Percentiles rank a stretch among this genome's conserved stretches.
These are phyloP conservation scores for Cantharis lateralis DNA, from an alignment of 2,888 invertebrate species.

Conservation along the genomic window DNA sequence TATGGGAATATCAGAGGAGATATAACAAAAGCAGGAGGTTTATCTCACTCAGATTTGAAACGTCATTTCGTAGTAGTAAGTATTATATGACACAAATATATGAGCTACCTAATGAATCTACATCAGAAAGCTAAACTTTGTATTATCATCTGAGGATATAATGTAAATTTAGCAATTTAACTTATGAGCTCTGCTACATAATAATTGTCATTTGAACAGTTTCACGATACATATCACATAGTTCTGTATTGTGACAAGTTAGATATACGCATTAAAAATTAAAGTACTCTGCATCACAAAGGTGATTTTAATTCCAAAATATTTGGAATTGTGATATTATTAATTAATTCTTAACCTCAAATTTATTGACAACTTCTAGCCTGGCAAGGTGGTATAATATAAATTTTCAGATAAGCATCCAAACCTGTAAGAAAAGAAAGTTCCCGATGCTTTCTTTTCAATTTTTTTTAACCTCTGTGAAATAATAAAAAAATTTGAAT, in stretches of 20 bases:
- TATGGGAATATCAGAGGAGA: background rate
- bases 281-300: background rate
- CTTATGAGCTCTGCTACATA: constrained; percentile 9
- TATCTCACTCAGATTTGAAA: background rate
- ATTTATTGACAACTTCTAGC: background rate
- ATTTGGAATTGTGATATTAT: background rate
- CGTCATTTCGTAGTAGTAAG: background rate
- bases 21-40: background rate
- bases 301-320: background rate
- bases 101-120: background rate
- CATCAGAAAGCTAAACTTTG: background rate
- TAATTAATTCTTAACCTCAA: background rate
- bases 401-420: background rate
- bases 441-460: background rate
- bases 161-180: constrained; percentile 5
- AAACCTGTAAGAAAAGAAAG: background rate
- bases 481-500: background rate
- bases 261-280: background rate
- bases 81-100: background rate
- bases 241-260: background rate
- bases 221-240: constrained; percentile 5
- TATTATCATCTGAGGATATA: background rate
- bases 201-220: constrained; percentile 24
- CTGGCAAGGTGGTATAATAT: background rate
- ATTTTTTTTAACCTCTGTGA: background rate